These are phyloP conservation scores for Ophion obscuratus DNA, from an alignment of 2,888 invertebrate species.

Conservation along the genomic window DNA sequence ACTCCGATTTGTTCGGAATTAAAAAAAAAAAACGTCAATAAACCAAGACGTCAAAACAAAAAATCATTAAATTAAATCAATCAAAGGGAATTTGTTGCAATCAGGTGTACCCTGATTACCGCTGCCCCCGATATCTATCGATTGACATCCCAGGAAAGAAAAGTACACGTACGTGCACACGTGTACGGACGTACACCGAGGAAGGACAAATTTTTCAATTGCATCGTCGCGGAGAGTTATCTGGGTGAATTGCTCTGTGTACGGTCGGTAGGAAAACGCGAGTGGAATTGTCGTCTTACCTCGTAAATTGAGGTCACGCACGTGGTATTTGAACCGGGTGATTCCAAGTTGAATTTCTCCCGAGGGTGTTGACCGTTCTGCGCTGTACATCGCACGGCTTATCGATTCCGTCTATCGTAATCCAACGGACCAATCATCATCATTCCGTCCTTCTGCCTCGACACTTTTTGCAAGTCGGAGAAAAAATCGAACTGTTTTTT, in stretches of 20 bases:
- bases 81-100: background rate
- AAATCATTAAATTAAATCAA: background rate
- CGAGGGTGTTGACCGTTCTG: conserved; percentile 63
- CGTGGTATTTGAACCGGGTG: conserved; percentile 64
- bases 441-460: background rate
- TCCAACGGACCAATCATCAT: background rate
- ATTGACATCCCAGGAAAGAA: background rate
- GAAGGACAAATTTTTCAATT: conserved; percentile 32
- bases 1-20: background rate
- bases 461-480: background rate
- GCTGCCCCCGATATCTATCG: background rate
- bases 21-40: background rate
- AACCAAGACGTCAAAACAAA: background rate
- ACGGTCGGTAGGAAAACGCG: conserved; percentile 20
- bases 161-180: background rate
- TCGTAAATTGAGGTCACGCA: conserved; percentile 64
- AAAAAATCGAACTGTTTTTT: background rate
- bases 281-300: conserved; percentile 43
- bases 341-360: conserved; percentile 63
- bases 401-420: background rate
- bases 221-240: conserved; percentile 37
- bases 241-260: conserved; percentile 53
- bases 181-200: background rate
- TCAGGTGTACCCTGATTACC: background rate
- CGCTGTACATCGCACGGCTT: conserved; percentile 1